These are phyloP conservation scores for Polyommatus icarus DNA, from an alignment of 2,888 invertebrate species.

Conservation along the genomic window DNA sequence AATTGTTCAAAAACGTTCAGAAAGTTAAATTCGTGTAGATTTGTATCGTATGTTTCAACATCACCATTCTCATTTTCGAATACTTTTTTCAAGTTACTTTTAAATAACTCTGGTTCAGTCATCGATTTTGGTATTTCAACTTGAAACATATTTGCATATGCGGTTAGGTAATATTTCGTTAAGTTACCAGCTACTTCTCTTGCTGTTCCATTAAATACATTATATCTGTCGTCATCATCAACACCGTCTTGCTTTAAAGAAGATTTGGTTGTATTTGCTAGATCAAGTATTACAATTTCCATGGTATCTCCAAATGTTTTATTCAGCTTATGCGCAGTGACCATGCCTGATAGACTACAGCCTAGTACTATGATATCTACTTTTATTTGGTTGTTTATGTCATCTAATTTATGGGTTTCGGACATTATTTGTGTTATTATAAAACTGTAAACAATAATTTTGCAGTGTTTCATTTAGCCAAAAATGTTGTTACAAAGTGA, in stretches of 20 bases:
- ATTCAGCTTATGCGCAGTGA: conserved; percentile 69
- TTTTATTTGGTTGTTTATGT: conserved; percentile 43
- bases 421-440: background rate
- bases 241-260: conserved; percentile 47
- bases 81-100: conserved; percentile 54
- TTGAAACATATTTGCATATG: conserved; percentile 59
- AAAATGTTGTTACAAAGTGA: background rate
- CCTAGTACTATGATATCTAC: conserved; percentile 72
- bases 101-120: conserved; percentile 49
- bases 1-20: conserved; percentile 61
- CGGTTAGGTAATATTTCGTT: conserved; percentile 54
- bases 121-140: conserved; percentile 61
- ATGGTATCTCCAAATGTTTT: conserved; percentile 65
- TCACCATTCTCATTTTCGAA: conserved; percentile 63
- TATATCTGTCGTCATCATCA: conserved; percentile 39
- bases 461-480: background rate
- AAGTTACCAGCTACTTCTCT: conserved; percentile 50
- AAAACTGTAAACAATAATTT: background rate
- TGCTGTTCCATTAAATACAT: conserved; percentile 41
- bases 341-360: conserved; percentile 69
- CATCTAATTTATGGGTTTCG: background rate
- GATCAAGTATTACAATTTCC: conserved; percentile 67
- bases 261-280: conserved; percentile 43
- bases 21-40: conserved; percentile 64
- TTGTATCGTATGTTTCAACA: conserved; percentile 51